phyloP scores from a whole-genome alignment of 2,797 vertebrate genomes.

The Alfaro cultratus region DNA sequence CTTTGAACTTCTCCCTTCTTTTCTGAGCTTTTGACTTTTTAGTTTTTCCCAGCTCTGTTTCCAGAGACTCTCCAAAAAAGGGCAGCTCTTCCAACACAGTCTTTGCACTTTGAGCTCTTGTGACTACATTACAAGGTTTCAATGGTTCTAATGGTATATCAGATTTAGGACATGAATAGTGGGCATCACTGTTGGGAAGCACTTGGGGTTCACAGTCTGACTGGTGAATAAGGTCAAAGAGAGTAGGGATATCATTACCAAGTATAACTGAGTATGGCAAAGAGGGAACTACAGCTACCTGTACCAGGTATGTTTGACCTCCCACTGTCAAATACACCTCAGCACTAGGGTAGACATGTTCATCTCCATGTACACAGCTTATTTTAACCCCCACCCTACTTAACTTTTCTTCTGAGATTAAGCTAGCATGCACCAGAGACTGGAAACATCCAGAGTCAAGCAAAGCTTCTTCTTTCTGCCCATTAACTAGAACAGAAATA shows the following conservation, averaged over 20 bases:
- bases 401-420: not conserved
- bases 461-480: not conserved
- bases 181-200: not conserved
- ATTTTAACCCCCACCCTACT: not conserved
- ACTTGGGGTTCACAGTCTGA: not conserved
- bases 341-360: not conserved
- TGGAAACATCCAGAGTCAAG: conserved; percentile 3
- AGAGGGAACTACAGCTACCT: conserved; percentile 2
- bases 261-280: no score
- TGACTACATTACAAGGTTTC: conserved; percentile 2
- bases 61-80: conserved; percentile 2
- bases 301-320: conserved; percentile 21
- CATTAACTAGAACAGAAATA: not conserved
- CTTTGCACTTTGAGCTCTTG: conserved; percentile 7
- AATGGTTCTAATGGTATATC: not conserved
- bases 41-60: no score
- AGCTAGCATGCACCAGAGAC: not conserved
- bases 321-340: conserved; percentile 19
- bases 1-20: no score
- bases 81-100: not conserved
- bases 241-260: no score
- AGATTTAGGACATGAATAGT: not conserved
- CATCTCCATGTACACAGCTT: conserved; percentile 15
- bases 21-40: no score
- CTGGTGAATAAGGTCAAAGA: conserved; percentile 6